phyloP scores from a whole-genome alignment of 2,113 vertebrate species.

The Coturnix japonica region DNA sequence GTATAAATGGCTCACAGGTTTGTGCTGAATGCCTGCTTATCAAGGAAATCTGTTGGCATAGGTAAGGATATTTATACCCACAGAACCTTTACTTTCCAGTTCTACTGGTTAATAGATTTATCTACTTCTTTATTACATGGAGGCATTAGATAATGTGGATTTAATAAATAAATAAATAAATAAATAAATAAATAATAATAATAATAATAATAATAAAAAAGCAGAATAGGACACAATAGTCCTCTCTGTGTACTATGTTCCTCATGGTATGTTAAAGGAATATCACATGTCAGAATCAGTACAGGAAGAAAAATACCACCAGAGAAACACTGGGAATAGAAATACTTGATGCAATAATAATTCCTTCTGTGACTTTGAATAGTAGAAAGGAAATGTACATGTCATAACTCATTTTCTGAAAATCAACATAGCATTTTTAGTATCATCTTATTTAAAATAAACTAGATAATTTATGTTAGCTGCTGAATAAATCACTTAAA shows the following conservation, averaged over 20 bases:
- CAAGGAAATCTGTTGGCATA: not conserved
- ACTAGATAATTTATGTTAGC: constrained; percentile 1
- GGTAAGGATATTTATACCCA: constrained; percentile 27
- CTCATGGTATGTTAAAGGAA: not conserved
- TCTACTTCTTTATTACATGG: constrained; percentile 38
- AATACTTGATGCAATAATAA: not conserved
- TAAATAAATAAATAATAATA: too few relatives aligned
- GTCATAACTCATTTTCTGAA: not conserved
- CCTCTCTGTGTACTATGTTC: not conserved
- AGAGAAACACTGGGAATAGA: not conserved
- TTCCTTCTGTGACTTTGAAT: not conserved
- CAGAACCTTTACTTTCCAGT: constrained; percentile 35
- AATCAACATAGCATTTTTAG: not conserved
- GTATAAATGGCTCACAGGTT: not conserved
- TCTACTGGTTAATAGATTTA: constrained; percentile 56
- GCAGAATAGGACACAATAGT: not conserved
- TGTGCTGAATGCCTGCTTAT: not conserved
- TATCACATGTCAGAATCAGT: not conserved
- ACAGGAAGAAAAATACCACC: not conserved
- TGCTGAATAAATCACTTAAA: not conserved
- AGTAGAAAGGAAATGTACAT: not conserved
- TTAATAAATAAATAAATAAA: too few relatives aligned
- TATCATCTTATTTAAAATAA: not conserved
- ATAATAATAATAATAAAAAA: not conserved
- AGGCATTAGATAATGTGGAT: constrained; percentile 37